Conservation (phyloP, 2,888 invertebrate species). For the Heterodera filipjevi region DNA sequence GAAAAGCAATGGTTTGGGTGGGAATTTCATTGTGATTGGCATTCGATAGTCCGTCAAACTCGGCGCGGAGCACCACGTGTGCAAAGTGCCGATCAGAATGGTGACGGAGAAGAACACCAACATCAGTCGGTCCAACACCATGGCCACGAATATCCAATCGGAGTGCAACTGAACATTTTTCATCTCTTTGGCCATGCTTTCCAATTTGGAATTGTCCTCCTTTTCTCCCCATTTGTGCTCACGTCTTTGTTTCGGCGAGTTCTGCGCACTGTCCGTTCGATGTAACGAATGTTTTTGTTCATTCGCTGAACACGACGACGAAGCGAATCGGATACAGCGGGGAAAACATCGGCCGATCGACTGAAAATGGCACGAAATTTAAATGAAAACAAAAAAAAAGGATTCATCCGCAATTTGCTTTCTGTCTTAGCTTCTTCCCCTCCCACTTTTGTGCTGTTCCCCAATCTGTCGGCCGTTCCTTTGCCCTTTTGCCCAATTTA, state of each 20-base stretch:
- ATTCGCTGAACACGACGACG: slow-evolving; percentile 47
- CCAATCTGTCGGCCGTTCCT: slow-evolving; percentile 42
- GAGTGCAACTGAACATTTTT: slow-evolving; percentile 48
- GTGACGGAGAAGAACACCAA: slow-evolving; percentile 54
- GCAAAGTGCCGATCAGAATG: slow-evolving; percentile 49
- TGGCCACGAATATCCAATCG: slow-evolving; percentile 62
- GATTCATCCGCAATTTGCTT: too few relatives aligned
- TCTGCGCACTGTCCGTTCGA: slow-evolving; percentile 52
- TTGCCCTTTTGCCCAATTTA: slow-evolving; percentile 39
- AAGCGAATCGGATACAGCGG: slow-evolving; percentile 11
- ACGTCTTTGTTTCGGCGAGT: slow-evolving; percentile 54
- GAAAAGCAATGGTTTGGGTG: slow-evolving; percentile 11
- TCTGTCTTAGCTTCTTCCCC: too few relatives aligned
- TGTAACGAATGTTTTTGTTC: slow-evolving; percentile 60
- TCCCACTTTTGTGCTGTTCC: too few relatives aligned
- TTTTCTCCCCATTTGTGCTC: not conserved
- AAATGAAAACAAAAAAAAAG: not conserved
- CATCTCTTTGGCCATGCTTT: not conserved
- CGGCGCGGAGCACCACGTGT: slow-evolving; percentile 53
- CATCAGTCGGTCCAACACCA: slow-evolving; percentile 59
- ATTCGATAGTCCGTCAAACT: slow-evolving; percentile 46
- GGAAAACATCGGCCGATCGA: not conserved
- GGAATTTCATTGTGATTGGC: slow-evolving; percentile 37
- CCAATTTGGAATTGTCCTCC: not conserved
- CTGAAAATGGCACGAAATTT: not conserved